These are phyloP conservation scores for Vidua chalybeata DNA, from an alignment of 2,113 vertebrate species.

Conservation along the genomic window DNA sequence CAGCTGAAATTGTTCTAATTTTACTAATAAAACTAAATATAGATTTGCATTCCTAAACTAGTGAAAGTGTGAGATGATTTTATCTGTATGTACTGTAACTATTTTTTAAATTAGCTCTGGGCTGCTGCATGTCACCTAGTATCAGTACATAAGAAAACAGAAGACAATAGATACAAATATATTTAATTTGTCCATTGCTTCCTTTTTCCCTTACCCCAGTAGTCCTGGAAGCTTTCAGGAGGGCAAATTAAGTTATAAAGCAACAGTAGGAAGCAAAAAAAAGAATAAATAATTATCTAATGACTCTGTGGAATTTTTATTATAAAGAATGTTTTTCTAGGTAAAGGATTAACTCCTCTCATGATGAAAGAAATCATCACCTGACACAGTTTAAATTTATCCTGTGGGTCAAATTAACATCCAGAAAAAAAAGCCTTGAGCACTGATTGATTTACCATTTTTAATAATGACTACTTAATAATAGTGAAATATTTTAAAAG, in stretches of 20 bases:
- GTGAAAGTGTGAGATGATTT: not conserved
- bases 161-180: not conserved
- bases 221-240: not conserved
- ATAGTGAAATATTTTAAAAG: not conserved
- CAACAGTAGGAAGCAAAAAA: not conserved
- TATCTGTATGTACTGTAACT: not conserved
- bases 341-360: not conserved
- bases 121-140: not conserved
- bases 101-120: not conserved
- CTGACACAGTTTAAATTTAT: not conserved
- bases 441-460: not conserved
- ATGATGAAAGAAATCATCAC: not conserved
- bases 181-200: not conserved
- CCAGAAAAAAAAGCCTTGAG: not conserved
- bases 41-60: not conserved
- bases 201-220: not conserved
- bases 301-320: not conserved
- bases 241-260: not conserved
- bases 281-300: not conserved
- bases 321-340: not conserved
- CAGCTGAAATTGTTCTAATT: not conserved
- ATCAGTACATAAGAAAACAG: not conserved
- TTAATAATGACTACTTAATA: not conserved
- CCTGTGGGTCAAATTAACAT: not conserved
- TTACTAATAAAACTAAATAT: not conserved